Percentiles rank a stretch among this genome's conserved stretches.
Conservation (phyloP, 2,113 vertebrate genomes). For the Candoia aspera region DNA sequence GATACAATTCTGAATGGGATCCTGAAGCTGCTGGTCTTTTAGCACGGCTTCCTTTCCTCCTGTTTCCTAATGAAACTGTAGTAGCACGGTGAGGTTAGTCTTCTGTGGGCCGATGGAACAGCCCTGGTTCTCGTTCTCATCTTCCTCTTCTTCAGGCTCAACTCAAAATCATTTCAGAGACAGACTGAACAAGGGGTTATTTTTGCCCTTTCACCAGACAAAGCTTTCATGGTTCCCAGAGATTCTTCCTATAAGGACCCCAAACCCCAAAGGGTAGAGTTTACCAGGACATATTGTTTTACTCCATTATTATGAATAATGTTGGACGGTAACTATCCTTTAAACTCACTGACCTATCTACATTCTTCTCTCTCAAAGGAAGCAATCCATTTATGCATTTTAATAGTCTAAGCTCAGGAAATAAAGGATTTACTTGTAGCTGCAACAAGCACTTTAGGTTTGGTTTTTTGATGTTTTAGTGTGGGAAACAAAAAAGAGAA, state of each 20-base stretch:
- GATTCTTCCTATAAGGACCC: constrained; percentile 39
- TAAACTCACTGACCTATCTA: constrained; percentile 36
- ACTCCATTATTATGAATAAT: constrained; percentile 41
- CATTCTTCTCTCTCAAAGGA: constrained; percentile 56
- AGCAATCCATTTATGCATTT: constrained; percentile 55
- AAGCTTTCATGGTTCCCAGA: constrained; percentile 51
- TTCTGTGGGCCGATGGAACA: too few relatives aligned
- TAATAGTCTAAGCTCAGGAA: constrained; percentile 52
- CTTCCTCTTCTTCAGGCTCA: not conserved
- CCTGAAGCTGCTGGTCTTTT: not conserved
- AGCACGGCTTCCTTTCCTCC: not conserved
- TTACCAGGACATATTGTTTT: constrained; percentile 57
- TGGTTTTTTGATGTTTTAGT: constrained; percentile 1
- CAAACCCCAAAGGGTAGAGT: constrained; percentile 49
- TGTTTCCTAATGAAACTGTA: not conserved
- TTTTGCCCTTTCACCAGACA: constrained; percentile 41
- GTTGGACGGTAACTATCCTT: constrained; percentile 41
- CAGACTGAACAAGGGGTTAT: constrained; percentile 22
- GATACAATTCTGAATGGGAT: not conserved
- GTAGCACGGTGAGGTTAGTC: not conserved
- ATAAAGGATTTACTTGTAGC: constrained; percentile 51
- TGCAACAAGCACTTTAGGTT: constrained; percentile 13
- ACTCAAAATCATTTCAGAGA: not conserved
- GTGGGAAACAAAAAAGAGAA: constrained; percentile 31
- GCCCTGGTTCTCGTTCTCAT: not conserved